A percentile compares a stretch with the other conserved stretches of the same genome.
Conservation (phyloP, 2,113 vertebrate species). For the Sterna hirundo region DNA sequence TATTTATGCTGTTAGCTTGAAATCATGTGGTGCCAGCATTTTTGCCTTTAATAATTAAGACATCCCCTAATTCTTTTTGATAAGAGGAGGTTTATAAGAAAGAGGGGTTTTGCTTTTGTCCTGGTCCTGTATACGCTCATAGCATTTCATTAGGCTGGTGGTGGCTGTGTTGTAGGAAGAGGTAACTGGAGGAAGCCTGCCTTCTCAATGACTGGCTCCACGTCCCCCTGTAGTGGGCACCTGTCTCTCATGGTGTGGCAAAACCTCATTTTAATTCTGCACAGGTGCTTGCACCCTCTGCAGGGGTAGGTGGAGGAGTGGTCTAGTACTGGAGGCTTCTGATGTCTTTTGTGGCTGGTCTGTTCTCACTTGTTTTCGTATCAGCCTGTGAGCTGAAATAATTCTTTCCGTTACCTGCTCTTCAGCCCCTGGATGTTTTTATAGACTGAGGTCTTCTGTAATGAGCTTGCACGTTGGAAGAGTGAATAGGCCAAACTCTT, state of each 20-base stretch:
- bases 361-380: background rate
- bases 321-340: background rate
- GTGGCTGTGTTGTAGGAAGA: background rate
- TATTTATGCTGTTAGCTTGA: background rate
- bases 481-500: background rate
- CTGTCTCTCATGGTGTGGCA: background rate
- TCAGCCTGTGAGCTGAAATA: background rate
- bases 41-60: background rate
- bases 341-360: background rate
- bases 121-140: background rate
- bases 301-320: background rate
- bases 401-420: background rate
- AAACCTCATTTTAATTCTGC: background rate
- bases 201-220: background rate
- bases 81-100: background rate
- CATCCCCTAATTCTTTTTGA: background rate
- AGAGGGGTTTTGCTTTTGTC: background rate
- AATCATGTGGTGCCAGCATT: background rate
- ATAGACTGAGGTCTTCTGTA: background rate
- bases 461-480: background rate
- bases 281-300: background rate
- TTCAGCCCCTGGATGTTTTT: background rate
- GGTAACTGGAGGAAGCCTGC: background rate
- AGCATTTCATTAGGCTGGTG: background rate
- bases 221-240: background rate